These are phyloP conservation scores for Mormyrus proboscirostris DNA, from an alignment of 2,797 vertebrate species.

Conservation along the genomic window DNA sequence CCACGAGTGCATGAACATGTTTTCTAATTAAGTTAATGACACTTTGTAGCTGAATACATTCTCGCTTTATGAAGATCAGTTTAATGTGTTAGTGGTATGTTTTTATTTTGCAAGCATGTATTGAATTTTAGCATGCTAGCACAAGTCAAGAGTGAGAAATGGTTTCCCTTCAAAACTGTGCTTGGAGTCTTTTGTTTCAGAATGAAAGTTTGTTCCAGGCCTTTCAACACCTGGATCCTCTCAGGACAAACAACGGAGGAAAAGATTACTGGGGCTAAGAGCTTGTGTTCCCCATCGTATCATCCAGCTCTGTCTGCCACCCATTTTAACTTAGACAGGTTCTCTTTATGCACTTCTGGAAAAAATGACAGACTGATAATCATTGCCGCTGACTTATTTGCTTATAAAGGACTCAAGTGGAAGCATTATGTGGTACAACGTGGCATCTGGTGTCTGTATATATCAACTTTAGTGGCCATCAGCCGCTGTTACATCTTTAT, in stretches of 20 bases:
- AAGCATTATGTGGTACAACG: not conserved
- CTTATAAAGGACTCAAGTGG: not conserved
- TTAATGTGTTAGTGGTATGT: not conserved
- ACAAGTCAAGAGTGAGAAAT: not conserved
- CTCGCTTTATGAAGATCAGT: not conserved
- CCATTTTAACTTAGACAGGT: not conserved
- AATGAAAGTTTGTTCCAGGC: not conserved
- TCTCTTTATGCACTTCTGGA: not conserved
- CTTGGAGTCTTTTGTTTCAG: not conserved
- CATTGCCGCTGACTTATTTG: not conserved
- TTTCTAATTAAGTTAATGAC: conserved; percentile 5
- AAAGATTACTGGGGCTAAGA: not conserved
- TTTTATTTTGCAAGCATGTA: conserved; percentile 7
- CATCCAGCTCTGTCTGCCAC: not conserved
- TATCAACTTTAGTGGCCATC: not conserved
- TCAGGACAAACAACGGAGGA: not conserved
- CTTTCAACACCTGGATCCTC: not conserved
- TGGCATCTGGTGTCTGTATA: not conserved
- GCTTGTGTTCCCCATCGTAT: too few species aligned
- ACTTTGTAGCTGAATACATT: not conserved
- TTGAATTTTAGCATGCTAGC: conserved; percentile 23
- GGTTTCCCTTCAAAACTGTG: not conserved
- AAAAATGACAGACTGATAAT: not conserved
- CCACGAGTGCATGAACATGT: not conserved
- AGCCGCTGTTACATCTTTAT: not conserved